Evolutionary conservation across 1,140 invertebrate genomes (phyloP).

Genomic region (Cecropterus lyciades): DNA sequence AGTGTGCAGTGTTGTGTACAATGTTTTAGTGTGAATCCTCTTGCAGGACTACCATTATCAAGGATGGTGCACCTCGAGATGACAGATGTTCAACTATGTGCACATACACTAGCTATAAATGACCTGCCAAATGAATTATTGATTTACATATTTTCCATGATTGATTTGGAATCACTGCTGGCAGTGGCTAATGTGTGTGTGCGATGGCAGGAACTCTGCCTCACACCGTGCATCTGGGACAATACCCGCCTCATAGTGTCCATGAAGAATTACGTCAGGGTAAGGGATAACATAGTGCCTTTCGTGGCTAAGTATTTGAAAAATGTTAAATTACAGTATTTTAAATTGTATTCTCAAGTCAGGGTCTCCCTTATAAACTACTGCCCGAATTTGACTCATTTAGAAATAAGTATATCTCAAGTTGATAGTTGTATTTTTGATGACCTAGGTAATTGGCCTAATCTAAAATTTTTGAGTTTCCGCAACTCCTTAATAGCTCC

Average conservation of each 20-base stretch:
- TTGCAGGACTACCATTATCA: slow-evolving; percentile 63
- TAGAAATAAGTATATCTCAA: slow-evolving; percentile 84
- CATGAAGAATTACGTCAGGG: slow-evolving; percentile 82
- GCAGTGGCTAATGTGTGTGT: slow-evolving; percentile 79
- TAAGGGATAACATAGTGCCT: slow-evolving; percentile 81
- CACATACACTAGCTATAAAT: slow-evolving; percentile 73
- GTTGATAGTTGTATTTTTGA: slow-evolving; percentile 83
- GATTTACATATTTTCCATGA: slow-evolving; percentile 83
- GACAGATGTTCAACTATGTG: slow-evolving; percentile 60
- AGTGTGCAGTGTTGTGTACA: slow-evolving; percentile 3
- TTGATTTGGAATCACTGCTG: slow-evolving; percentile 80
- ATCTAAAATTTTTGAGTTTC: slow-evolving; percentile 82
- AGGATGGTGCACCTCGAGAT: slow-evolving; percentile 80
- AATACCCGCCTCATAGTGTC: slow-evolving; percentile 80
- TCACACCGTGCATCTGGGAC: slow-evolving; percentile 81
- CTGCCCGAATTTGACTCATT: slow-evolving; percentile 81
- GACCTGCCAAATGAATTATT: slow-evolving; percentile 83
- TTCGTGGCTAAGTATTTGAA: slow-evolving; percentile 81
- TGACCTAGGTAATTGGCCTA: slow-evolving; percentile 79
- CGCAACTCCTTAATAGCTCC: slow-evolving; percentile 81
- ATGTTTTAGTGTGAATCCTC: slow-evolving; percentile 26
- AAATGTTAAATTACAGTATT: slow-evolving; percentile 83
- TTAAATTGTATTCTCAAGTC: slow-evolving; percentile 82
- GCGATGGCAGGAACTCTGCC: slow-evolving; percentile 79
- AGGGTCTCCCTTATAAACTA: slow-evolving; percentile 78